These are phyloP conservation scores for Alosa sapidissima DNA, from an alignment of 2,797 vertebrate species.

Conservation along the genomic window DNA sequence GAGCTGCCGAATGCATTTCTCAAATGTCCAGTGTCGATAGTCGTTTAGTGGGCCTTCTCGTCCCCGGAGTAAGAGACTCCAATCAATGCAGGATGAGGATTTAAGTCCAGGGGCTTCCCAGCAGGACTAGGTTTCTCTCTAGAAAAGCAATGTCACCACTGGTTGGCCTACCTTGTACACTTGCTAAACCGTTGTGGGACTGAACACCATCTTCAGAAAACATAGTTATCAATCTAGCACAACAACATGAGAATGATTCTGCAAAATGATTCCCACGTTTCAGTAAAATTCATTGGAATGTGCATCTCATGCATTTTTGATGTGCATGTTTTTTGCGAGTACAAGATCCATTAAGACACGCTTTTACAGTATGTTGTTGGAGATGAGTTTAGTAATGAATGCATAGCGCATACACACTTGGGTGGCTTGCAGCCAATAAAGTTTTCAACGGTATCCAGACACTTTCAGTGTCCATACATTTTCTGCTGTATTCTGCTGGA, in stretches of 20 bases:
- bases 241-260: not conserved
- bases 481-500: not conserved
- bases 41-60: slow-evolving; percentile 72
- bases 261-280: not conserved
- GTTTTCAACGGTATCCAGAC: not conserved
- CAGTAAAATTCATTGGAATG: not conserved
- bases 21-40: slow-evolving; percentile 74
- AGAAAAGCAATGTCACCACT: not conserved
- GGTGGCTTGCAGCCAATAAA: not conserved
- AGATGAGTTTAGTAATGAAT: not conserved
- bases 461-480: not conserved
- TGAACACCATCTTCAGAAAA: not conserved
- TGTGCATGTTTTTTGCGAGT: not conserved
- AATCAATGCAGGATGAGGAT: slow-evolving; percentile 70
- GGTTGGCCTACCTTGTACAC: not conserved
- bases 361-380: not conserved
- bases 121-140: not conserved
- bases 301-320: not conserved
- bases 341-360: not conserved
- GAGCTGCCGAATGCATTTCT: slow-evolving; percentile 76
- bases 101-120: slow-evolving; percentile 58
- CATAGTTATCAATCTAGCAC: not conserved
- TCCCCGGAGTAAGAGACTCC: slow-evolving; percentile 66
- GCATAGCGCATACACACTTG: not conserved
- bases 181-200: not conserved